Conservation (phyloP, 1,140 invertebrate species). For the Calycopis cecrops region DNA sequence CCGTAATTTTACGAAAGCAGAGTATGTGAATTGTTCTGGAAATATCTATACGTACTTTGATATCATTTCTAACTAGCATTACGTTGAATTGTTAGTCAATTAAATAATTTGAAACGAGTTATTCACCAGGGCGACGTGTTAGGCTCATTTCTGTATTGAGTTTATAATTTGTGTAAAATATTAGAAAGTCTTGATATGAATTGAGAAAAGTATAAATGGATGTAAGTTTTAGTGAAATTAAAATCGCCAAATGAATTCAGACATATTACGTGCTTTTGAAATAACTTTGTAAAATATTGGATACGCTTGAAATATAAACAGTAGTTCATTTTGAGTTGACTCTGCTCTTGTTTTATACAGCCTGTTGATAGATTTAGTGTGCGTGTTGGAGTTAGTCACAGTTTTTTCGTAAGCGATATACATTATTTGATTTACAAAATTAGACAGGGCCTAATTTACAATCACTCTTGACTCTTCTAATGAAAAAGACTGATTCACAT, state of each 20-base stretch:
- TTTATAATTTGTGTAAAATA: slow-evolving; percentile 6
- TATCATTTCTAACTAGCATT: background rate
- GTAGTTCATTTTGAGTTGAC: slow-evolving; percentile 48
- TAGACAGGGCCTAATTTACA: slow-evolving; percentile 5
- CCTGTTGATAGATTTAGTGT: slow-evolving; percentile 46
- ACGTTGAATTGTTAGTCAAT: slow-evolving; percentile 4
- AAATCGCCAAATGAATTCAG: slow-evolving; percentile 25
- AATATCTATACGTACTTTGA: too few relatives aligned
- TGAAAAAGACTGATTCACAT: slow-evolving; percentile 9
- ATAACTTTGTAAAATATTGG: slow-evolving; percentile 47
- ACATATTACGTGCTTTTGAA: slow-evolving; percentile 40
- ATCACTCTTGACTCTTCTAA: slow-evolving; percentile 1
- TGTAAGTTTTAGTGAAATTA: slow-evolving; percentile 1
- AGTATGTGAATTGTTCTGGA: too few relatives aligned
- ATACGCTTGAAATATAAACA: slow-evolving; percentile 47
- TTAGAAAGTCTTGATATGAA: background rate
- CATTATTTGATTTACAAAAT: slow-evolving; percentile 4
- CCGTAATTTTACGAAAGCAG: too few relatives aligned
- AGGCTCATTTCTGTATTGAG: slow-evolving; percentile 1
- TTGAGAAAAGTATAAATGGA: background rate
- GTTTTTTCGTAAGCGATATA: background rate
- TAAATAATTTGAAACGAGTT: background rate
- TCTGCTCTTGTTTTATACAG: slow-evolving; percentile 48
- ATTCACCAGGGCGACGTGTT: background rate
- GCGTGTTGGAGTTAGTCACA: slow-evolving; percentile 1